Conservation (phyloP, 1,140 invertebrate genomes). For the Potamilus streckersoni region DNA sequence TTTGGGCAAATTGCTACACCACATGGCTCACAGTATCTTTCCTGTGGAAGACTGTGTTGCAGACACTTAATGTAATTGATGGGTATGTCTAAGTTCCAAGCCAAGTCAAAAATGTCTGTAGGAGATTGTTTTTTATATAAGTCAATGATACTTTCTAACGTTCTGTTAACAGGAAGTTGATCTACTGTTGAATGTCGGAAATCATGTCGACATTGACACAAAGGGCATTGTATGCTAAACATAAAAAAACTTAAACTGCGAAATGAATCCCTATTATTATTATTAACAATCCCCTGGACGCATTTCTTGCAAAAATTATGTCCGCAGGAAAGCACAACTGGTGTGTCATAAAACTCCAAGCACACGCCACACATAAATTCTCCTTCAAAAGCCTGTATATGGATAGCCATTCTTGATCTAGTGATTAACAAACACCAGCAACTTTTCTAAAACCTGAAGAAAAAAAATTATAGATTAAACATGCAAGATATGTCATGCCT, state of each 20-base stretch:
- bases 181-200: not conserved
- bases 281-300: slow-evolving; percentile 4
- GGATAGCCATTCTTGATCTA: not conserved
- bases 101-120: slow-evolving; percentile 18
- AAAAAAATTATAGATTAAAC: too few relatives aligned
- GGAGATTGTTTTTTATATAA: slow-evolving; percentile 13
- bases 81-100: slow-evolving; percentile 13
- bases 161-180: slow-evolving; percentile 5
- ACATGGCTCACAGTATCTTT: slow-evolving; percentile 23
- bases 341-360: slow-evolving; percentile 20
- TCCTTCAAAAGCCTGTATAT: slow-evolving; percentile 11
- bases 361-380: slow-evolving; percentile 31
- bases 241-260: slow-evolving; percentile 4
- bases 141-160: slow-evolving; percentile 18
- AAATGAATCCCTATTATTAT: not conserved
- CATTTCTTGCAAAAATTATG: slow-evolving; percentile 35
- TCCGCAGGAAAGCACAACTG: slow-evolving; percentile 27
- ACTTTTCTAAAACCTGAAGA: too few relatives aligned
- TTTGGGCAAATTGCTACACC: not conserved
- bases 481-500: too few relatives aligned
- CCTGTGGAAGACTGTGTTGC: not conserved
- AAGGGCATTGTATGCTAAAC: slow-evolving; percentile 16
- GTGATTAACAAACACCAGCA: too few relatives aligned
- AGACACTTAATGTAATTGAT: not conserved
- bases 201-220: slow-evolving; percentile 5